Evolutionary conservation across 2,113 vertebrate species (phyloP), one percentile per base, ranked within the genome.

Genomic region (Lucifuga dentata): DNA sequence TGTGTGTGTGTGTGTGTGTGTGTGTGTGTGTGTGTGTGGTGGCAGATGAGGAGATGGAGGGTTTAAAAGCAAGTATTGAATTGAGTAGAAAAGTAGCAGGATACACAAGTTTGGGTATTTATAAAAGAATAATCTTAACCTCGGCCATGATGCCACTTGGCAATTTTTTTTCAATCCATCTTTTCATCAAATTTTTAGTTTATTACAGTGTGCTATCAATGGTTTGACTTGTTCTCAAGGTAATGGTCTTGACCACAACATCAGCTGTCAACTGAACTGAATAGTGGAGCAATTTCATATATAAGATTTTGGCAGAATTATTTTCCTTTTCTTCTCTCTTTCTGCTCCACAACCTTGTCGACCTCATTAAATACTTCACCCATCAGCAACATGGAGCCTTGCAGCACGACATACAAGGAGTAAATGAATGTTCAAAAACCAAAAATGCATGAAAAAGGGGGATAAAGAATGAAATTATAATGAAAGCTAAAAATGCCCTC

Each of bases 121-220:
- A 57, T 51, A 39, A 17, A 64, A 72, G 57, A 66, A 55, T 74
- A 59, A 64, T 35, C 16, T 78, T 79, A 78, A 81, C 74, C 61
- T 71, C 33, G 16, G 64, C 58, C 50, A 56, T 81, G 69, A 65
- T 15, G 17, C 15, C 16, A 53, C 43, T 44, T n/a, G 19, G 38
- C 21, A n/a, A 58, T 55, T 7, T 58, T 66, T 74, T 55, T 51
- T 48, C 26, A 19, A 38, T 52, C 52, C 59, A 52, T 23, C 52
- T 24, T 76, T 79, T 72, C 11, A 38, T 36, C 66, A 41, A 3
- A 32, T 10, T 45, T 58, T 63, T 43, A 17, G 12, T 46, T n/a
- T n/a, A 29, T 40, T 53, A 48, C 10, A 12, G 15, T 44, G 26
- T 44, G 29, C 21, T 57, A 55, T 52, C 39, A 40, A n/a, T 24